phyloP scores from a whole-genome alignment of 2,113 vertebrate genomes.

The Sceloporus tristichus region DNA sequence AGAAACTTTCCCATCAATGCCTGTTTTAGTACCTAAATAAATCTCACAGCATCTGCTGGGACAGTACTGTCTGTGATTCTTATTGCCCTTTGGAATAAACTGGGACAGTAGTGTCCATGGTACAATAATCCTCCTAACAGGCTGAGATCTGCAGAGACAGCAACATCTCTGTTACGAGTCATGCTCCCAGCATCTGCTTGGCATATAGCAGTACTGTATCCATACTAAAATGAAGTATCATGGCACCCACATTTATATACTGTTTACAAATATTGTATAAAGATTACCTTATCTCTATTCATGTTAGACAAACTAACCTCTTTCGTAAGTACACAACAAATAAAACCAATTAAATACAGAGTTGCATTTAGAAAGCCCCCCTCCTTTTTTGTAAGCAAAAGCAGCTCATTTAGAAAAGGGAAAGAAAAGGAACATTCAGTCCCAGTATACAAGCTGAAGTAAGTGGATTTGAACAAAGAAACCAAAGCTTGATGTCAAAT shows the following conservation, averaged over 20 bases:
- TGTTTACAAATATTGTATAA: fast-evolving
- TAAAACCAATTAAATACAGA: conserved; percentile 20
- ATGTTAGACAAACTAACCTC: neutral
- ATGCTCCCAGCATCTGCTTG: conserved; percentile 52
- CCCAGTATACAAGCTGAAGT: neutral
- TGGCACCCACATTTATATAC: conserved; percentile 55
- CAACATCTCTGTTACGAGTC: conserved; percentile 61
- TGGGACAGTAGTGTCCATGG: conserved; percentile 77
- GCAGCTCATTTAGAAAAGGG: neutral
- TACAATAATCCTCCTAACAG: conserved; percentile 70
- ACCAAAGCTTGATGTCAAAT: neutral
- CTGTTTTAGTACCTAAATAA: conserved; percentile 60
- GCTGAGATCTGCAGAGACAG: conserved; percentile 59
- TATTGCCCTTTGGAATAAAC: conserved; percentile 41
- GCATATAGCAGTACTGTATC: conserved; percentile 54
- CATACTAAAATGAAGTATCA: conserved; percentile 65
- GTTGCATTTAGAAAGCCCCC: neutral
- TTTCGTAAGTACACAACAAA: neutral
- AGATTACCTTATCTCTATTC: neutral
- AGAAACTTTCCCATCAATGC: conserved; percentile 45
- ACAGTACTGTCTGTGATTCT: conserved; percentile 72
- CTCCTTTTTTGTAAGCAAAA: neutral
- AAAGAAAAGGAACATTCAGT: neutral
- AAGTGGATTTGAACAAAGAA: neutral
- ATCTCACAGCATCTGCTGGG: conserved; percentile 58